A percentile compares a stretch with the other conserved stretches of the same genome.
phyloP scores from a whole-genome alignment of 1,140 invertebrate genomes.

The Micrasema minimum region DNA sequence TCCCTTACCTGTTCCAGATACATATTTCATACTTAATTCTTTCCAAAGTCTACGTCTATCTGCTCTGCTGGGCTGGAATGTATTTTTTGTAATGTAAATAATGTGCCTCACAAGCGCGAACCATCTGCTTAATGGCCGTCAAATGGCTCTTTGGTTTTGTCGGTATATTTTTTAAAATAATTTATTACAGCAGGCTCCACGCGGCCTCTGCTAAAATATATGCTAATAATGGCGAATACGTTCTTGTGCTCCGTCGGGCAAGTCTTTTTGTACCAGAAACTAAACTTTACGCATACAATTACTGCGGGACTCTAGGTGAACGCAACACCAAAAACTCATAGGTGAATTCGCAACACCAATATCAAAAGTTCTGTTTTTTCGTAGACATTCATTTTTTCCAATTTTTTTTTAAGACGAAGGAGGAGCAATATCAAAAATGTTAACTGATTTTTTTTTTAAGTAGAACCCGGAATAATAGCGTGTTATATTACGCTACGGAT shows the following conservation, averaged over 20 bases:
- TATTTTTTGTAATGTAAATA: conserved; percentile 54
- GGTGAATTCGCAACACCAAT: too few species aligned
- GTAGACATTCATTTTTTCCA: too few species aligned
- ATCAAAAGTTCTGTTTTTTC: too few species aligned
- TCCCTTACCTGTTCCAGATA: conserved; percentile 53
- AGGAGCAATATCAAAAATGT: too few species aligned
- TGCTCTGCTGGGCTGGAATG: conserved; percentile 40
- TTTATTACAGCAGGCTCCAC: conserved; percentile 39
- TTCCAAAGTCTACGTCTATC: conserved; percentile 52
- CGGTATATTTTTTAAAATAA: conserved; percentile 53
- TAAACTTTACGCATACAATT: conserved; percentile 34
- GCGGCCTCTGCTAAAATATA: conserved; percentile 34
- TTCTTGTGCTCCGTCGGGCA: conserved; percentile 19
- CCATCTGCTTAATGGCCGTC: conserved; percentile 54
- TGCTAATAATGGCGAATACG: conserved; percentile 33
- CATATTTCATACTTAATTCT: conserved; percentile 55
- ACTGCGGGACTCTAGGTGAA: neutral
- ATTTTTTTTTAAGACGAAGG: too few species aligned
- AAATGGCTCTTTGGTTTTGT: conserved; percentile 54
- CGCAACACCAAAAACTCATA: neutral
- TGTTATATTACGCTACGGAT: too few species aligned
- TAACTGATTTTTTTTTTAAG: too few species aligned
- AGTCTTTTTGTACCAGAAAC: conserved; percentile 16
- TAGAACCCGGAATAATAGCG: too few species aligned
- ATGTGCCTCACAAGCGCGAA: conserved; percentile 50